Conservation (phyloP, 2,113 vertebrate genomes). For the Gopherus evgoodei region DNA sequence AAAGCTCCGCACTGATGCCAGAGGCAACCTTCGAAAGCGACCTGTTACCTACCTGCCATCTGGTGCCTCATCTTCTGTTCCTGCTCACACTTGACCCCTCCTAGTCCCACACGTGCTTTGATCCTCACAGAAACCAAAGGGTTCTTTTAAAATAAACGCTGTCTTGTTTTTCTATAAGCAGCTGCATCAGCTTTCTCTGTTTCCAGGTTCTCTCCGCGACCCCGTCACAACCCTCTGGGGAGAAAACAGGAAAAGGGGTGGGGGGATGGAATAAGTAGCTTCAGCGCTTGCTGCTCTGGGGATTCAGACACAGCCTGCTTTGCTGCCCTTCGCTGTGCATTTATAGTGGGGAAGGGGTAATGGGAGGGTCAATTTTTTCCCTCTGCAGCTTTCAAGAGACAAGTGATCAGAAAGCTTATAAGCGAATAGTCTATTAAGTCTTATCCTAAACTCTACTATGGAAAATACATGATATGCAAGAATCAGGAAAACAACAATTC, state of each 20-base stretch:
- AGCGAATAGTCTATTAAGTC: neutral
- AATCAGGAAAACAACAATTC: neutral
- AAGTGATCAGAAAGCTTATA: neutral
- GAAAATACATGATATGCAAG: neutral
- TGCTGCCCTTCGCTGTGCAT: neutral
- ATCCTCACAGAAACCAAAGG: neutral
- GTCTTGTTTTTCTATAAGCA: neutral
- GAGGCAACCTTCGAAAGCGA: neutral
- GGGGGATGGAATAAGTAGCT: neutral
- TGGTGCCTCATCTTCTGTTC: neutral
- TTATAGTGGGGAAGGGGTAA: neutral
- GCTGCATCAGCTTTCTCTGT: neutral
- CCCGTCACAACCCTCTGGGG: neutral
- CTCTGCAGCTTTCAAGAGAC: neutral
- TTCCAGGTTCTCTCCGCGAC: neutral
- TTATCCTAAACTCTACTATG: neutral
- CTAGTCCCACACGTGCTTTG: slow-evolving; percentile 29
- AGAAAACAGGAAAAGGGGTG: neutral
- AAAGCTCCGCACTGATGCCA: neutral
- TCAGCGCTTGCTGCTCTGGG: neutral
- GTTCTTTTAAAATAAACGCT: neutral
- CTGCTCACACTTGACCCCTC: slow-evolving; percentile 5
- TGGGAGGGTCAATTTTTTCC: neutral
- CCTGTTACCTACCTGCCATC: slow-evolving; percentile 9
- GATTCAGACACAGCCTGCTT: neutral